Evolutionary conservation across 1,140 invertebrate genomes (phyloP).

Genomic region (Lucilia cuprina): DNA sequence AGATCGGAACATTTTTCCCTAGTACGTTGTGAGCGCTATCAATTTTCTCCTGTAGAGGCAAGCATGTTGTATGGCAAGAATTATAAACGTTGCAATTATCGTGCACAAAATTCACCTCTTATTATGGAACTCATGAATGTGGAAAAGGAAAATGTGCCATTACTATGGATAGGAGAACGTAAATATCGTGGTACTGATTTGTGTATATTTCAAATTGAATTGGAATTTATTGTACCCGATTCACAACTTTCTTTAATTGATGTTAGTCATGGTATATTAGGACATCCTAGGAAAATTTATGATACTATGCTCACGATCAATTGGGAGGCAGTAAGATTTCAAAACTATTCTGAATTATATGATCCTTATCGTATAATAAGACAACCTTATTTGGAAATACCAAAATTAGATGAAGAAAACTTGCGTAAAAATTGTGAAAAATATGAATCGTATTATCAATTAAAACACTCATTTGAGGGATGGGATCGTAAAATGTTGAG

Average conservation of each 20-base stretch:
- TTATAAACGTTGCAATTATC: conserved; percentile 52
- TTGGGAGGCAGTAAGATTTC: conserved; percentile 49
- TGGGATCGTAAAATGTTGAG: conserved; percentile 35
- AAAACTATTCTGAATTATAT: conserved; percentile 45
- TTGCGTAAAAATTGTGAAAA: conserved; percentile 23
- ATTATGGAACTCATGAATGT: conserved; percentile 51
- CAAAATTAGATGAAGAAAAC: conserved; percentile 43
- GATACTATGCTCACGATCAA: conserved; percentile 50
- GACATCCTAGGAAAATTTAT: conserved; percentile 52
- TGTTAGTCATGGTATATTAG: conserved; percentile 52
- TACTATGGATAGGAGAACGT: conserved; percentile 57
- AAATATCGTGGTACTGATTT: conserved; percentile 55
- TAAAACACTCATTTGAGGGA: conserved; percentile 37
- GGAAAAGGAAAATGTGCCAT: conserved; percentile 47
- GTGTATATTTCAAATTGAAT: conserved; percentile 49
- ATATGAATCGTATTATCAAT: conserved; percentile 38
- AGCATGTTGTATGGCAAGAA: conserved; percentile 51
- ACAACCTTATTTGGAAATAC: conserved; percentile 49
- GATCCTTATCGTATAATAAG: conserved; percentile 53
- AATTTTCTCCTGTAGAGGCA: conserved; percentile 45
- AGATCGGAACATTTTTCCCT: conserved; percentile 55
- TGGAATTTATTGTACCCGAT: conserved; percentile 55
- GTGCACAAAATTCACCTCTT: conserved; percentile 51
- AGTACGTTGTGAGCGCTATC: conserved; percentile 42
- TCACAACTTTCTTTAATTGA: conserved; percentile 55